Evolutionary conservation across 2,888 invertebrate species (phyloP).

Genomic region (Cantharis rustica): DNA sequence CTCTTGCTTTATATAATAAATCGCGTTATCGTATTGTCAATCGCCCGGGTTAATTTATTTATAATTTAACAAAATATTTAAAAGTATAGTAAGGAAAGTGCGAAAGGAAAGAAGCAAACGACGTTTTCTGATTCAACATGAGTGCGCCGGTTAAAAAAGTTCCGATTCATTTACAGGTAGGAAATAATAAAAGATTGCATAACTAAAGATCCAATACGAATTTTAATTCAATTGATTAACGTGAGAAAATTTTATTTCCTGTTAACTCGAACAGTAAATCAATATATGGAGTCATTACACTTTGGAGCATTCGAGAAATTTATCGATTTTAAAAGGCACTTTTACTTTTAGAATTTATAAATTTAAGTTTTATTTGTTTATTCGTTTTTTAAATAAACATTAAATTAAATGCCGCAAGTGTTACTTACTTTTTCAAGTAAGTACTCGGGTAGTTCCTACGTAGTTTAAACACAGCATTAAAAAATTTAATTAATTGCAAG

Average conservation of each 20-base stretch:
- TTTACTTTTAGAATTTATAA: neutral
- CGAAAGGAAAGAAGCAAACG: neutral
- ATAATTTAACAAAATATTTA: neutral
- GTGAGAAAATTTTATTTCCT: constrained; percentile 4
- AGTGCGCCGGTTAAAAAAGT: constrained; percentile 91
- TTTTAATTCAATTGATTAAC: constrained; percentile 6
- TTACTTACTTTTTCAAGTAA: neutral
- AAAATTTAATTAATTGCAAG: neutral
- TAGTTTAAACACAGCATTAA: neutral
- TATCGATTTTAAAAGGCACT: neutral
- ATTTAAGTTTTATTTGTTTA: neutral
- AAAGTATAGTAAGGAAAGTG: neutral
- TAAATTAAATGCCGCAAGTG: neutral
- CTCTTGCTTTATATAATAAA: neutral
- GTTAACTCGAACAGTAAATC: neutral
- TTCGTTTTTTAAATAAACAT: neutral
- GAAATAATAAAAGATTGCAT: constrained; percentile 29
- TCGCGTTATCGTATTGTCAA: neutral
- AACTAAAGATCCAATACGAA: constrained; percentile 11
- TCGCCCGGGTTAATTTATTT: neutral
- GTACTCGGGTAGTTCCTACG: neutral
- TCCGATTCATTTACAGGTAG: constrained; percentile 91
- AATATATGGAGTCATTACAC: neutral
- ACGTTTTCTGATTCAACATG: constrained; percentile 54
- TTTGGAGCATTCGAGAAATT: neutral